Base-by-base conservation (phyloP, 2,113 vertebrate genomes). In the Ameiurus melas region DNA sequence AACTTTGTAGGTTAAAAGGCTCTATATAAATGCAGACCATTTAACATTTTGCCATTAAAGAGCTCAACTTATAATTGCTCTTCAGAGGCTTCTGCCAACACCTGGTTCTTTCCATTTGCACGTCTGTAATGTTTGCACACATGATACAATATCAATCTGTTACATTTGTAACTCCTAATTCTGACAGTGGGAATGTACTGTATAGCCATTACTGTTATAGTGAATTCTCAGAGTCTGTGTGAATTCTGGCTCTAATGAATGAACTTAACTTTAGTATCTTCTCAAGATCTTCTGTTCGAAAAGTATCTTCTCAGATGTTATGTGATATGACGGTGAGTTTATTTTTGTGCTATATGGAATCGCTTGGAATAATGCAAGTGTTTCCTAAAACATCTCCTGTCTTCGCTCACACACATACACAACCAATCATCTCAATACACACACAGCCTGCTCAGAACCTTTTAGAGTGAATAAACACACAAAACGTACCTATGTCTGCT, bases 401-500 rank as follows among this genome's bases (percentile, higher is more conserved):
- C 68, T 71, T 30, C 30, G 19, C 30, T 33, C 2, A 20, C 68
- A 71, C 30, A 71, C 33, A n/a, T 10, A 27, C 25, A 66, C 25
- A 22, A 5, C n/a, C 25, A 64, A 27, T 66, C 62, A 66, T 73
- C 10, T 36, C 13, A 39, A 12, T 22, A 51, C 47, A 75, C 27
- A 64, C 17, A 73, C 80, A 75, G 73, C 3, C 22, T 27, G 73
- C 57, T 36, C 5, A 33, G 22, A 86, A 27, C 33, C 68, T 4
- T 27, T 53, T n/a, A 14, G 13, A n/a, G 30, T n/a, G 5, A 33
- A 84, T 58, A 78, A 78, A 57, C 30, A 88, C 92, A 90, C 87
- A 83, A 83, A 43, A 25, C 12, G 7, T 83, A 96, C 95, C 94
- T 90, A 3, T 90, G 92, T 4, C 92, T 92, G 73, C 93, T 88